Evolutionary conservation across 2,888 invertebrate species (phyloP).

Genomic region (Diplazon laetatorius): DNA sequence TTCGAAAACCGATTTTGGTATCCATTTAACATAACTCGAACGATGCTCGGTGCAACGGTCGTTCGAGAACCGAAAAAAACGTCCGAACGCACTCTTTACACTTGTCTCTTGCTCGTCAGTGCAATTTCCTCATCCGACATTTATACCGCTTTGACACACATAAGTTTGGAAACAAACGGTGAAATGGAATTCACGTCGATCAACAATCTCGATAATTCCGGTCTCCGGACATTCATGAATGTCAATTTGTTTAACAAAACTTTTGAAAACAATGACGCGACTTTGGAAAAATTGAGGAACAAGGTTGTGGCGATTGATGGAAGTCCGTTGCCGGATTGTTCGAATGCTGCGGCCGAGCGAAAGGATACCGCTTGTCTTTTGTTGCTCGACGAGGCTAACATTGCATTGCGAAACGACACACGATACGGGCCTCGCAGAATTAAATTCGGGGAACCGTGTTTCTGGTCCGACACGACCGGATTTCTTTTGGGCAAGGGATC

Average conservation of each 20-base stretch:
- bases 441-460: constrained; percentile 39
- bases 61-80: neutral
- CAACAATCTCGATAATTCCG: constrained; percentile 58
- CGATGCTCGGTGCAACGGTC: constrained; percentile 54
- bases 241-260: constrained; percentile 30
- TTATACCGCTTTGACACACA: constrained; percentile 57
- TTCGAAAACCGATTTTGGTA: constrained; percentile 55
- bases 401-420: neutral
- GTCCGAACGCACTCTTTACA: constrained; percentile 60
- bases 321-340: neutral
- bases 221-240: constrained; percentile 48
- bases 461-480: constrained; percentile 47
- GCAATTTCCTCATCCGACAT: constrained; percentile 56
- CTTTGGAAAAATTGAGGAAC: constrained; percentile 21
- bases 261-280: constrained; percentile 26
- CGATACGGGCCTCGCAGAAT: neutral
- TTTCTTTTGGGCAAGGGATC: constrained; percentile 50
- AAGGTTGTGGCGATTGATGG: neutral
- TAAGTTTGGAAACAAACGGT: constrained; percentile 24
- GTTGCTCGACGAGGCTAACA: constrained; percentile 19
- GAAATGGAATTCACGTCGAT: constrained; percentile 48
- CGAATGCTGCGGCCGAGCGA: neutral
- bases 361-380: constrained; percentile 41
- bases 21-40: constrained; percentile 39
- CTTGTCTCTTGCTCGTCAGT: constrained; percentile 54